Conservation (phyloP, 2,113 vertebrate genomes). For the Pteruthius melanotis region DNA sequence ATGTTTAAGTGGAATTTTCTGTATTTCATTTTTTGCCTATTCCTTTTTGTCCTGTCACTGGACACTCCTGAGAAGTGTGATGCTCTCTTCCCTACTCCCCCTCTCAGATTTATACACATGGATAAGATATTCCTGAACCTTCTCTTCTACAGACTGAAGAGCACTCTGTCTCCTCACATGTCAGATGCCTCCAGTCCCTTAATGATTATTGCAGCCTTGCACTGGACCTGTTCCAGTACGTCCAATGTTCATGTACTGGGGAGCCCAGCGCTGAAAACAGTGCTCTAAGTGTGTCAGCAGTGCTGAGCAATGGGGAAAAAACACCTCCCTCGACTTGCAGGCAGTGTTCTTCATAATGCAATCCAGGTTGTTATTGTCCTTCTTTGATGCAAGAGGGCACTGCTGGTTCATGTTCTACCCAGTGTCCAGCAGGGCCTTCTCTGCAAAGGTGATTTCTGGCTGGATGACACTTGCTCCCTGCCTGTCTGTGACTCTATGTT, state of each 20-base stretch:
- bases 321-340: neutral
- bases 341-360: neutral
- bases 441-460: neutral
- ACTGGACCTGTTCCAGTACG: neutral
- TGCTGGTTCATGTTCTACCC: neutral
- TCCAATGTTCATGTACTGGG: neutral
- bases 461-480: neutral
- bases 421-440: neutral
- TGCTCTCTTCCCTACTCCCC: neutral
- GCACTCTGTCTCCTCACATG: neutral
- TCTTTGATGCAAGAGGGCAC: neutral
- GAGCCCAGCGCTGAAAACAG: neutral
- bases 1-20: neutral
- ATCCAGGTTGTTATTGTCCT: accelerated
- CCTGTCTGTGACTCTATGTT: neutral
- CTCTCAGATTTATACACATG: neutral
- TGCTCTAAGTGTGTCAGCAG: neutral
- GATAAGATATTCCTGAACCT: neutral
- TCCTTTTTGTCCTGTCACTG: neutral
- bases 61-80: neutral
- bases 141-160: neutral
- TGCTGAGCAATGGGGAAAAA: neutral
- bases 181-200: neutral
- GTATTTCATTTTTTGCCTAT: neutral
- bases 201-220: neutral